Evolutionary conservation across 2,797 vertebrate species (phyloP).

Genomic region (Pseudochirops corinnae): DNA sequence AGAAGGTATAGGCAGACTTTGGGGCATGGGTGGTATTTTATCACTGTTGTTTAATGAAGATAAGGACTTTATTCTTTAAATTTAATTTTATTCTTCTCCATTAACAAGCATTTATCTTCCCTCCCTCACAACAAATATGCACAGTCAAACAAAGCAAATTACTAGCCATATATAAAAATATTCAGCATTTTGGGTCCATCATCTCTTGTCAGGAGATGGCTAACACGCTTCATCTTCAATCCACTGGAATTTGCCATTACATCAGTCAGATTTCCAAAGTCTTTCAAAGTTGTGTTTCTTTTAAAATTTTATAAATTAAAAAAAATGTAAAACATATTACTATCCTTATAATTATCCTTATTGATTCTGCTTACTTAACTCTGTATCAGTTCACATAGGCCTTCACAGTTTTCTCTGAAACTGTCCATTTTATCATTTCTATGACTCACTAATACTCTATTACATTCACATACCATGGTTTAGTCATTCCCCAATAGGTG

Average conservation of each 20-base stretch:
- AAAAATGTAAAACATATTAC: too few species aligned
- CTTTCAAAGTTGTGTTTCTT: background rate
- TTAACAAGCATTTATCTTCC: background rate
- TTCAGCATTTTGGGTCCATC: background rate
- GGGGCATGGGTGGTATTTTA: background rate
- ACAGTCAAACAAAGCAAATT: background rate
- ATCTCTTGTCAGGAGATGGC: background rate
- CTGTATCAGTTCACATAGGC: too few species aligned
- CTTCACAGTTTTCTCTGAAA: too few species aligned
- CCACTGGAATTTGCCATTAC: background rate
- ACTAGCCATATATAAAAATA: background rate
- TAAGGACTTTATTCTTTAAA: background rate
- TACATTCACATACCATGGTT: too few species aligned
- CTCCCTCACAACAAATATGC: background rate
- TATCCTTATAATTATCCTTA: too few species aligned
- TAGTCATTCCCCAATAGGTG: too few species aligned
- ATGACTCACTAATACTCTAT: too few species aligned
- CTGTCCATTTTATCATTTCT: too few species aligned
- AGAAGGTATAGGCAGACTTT: background rate
- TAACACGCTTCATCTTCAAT: background rate
- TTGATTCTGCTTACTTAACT: too few species aligned
- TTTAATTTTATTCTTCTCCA: background rate
- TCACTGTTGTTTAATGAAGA: background rate
- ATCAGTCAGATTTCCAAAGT: background rate
- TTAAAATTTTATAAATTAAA: background rate